These are phyloP conservation scores for Eptesicus fuscus DNA, from an alignment of 2,113 vertebrate genomes.

Conservation along the genomic window DNA sequence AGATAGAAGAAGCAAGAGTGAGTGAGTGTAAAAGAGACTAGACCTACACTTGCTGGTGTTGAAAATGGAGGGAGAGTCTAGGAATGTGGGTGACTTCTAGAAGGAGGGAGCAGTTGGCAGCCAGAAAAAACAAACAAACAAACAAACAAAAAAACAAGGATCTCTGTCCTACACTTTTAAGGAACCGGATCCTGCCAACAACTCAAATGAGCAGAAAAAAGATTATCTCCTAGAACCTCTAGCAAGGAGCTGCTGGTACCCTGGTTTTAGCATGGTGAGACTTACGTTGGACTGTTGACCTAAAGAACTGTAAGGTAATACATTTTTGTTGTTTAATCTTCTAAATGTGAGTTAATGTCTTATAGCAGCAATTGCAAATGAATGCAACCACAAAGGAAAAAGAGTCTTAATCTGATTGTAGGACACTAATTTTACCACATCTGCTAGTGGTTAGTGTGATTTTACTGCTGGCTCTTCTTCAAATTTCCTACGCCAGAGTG, in stretches of 20 bases:
- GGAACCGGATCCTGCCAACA: background rate
- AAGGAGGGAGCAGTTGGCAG: background rate
- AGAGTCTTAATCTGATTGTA: background rate
- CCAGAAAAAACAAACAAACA: background rate
- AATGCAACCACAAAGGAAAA: background rate
- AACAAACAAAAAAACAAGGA: background rate
- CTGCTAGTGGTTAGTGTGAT: background rate
- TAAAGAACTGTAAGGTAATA: background rate
- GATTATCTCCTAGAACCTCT: background rate
- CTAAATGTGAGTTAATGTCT: background rate
- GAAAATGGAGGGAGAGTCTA: background rate
- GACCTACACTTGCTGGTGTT: rapidly evolving
- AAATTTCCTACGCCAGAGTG: background rate
- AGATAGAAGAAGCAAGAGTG: background rate
- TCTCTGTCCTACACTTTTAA: background rate
- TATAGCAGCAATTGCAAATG: background rate
- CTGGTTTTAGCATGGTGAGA: background rate
- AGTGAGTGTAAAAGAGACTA: background rate
- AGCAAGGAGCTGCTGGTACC: background rate
- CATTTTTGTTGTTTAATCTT: background rate
- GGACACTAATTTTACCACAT: background rate
- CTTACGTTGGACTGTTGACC: background rate
- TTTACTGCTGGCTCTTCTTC: background rate
- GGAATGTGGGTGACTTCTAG: background rate
- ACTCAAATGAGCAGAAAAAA: background rate